A percentile compares a stretch with the other conserved stretches of the same genome.
phyloP scores from a whole-genome alignment of 1,140 invertebrate genomes.

The Drosophila subobscura region DNA sequence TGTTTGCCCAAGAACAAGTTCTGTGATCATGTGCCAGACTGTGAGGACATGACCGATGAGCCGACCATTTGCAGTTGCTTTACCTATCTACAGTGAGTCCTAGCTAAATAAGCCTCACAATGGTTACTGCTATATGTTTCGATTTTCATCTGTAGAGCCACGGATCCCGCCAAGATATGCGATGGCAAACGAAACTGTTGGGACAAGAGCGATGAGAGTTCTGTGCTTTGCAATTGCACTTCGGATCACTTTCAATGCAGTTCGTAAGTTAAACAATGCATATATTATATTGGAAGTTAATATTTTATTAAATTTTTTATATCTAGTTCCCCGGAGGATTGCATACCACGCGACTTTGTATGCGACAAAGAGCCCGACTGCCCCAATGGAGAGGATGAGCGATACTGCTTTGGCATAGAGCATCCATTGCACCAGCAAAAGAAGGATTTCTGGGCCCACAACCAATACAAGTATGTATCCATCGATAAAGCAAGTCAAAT shows the following conservation, averaged over 20 bases:
- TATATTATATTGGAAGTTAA: not conserved
- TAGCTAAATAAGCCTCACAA: not conserved
- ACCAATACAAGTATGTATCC: constrained; percentile 31
- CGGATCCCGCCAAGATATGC: constrained; percentile 88
- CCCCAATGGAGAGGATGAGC: constrained; percentile 88
- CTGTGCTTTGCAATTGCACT: constrained; percentile 86
- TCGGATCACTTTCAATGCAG: constrained; percentile 84
- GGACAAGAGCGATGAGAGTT: constrained; percentile 91
- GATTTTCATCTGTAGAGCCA: constrained; percentile 81
- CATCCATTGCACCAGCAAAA: constrained; percentile 64
- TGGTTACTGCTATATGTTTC: not conserved
- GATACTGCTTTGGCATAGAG: constrained; percentile 84
- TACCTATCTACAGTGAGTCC: constrained; percentile 86
- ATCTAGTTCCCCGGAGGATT: constrained; percentile 83
- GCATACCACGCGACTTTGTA: constrained; percentile 88
- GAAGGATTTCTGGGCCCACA: constrained; percentile 52
- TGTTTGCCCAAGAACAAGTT: constrained; percentile 89
- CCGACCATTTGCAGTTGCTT: constrained; percentile 87
- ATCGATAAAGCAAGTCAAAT: not conserved
- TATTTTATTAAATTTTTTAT: not conserved
- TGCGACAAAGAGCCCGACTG: constrained; percentile 90
- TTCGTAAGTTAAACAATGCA: constrained; percentile 74
- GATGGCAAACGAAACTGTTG: constrained; percentile 91
- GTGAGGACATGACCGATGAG: constrained; percentile 89
- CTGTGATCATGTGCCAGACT: constrained; percentile 88